phyloP scores from a whole-genome alignment of 2,113 vertebrate species.

The Pedionomus torquatus region DNA sequence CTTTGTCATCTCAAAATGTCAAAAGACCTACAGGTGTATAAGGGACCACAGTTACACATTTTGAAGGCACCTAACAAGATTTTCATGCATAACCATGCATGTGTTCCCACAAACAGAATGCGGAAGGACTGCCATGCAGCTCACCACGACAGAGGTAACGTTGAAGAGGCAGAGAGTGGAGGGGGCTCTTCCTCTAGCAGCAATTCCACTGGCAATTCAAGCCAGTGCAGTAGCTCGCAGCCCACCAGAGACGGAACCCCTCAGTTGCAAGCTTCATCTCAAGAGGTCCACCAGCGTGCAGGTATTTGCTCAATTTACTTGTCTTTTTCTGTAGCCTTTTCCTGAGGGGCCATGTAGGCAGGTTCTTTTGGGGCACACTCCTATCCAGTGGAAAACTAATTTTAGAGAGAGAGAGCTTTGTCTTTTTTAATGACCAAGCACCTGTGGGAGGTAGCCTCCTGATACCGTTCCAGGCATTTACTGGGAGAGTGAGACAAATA shows the following conservation, averaged over 20 bases:
- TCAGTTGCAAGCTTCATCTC: constrained; percentile 66
- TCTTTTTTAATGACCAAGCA: neutral
- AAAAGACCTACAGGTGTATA: neutral
- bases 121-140: constrained; percentile 90
- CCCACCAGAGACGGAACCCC: constrained; percentile 80
- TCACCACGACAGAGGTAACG: constrained; percentile 82
- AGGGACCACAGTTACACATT: neutral
- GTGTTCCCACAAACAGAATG: constrained; percentile 77
- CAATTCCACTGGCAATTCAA: constrained; percentile 79
- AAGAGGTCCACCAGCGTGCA: constrained; percentile 74
- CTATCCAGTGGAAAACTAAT: neutral
- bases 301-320: constrained; percentile 52
- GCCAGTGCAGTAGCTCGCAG: constrained; percentile 83
- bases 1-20: neutral
- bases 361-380: neutral
- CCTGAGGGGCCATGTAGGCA: neutral
- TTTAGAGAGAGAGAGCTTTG: neutral
- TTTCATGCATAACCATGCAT: accelerated
- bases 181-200: constrained; percentile 72
- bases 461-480: neutral
- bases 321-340: neutral
- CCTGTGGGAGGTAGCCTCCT: neutral
- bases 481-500: neutral
- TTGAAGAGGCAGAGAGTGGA: constrained; percentile 84
- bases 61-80: neutral